phyloP scores from a whole-genome alignment of 2,113 vertebrate species.

The Apeltes quadracus region DNA sequence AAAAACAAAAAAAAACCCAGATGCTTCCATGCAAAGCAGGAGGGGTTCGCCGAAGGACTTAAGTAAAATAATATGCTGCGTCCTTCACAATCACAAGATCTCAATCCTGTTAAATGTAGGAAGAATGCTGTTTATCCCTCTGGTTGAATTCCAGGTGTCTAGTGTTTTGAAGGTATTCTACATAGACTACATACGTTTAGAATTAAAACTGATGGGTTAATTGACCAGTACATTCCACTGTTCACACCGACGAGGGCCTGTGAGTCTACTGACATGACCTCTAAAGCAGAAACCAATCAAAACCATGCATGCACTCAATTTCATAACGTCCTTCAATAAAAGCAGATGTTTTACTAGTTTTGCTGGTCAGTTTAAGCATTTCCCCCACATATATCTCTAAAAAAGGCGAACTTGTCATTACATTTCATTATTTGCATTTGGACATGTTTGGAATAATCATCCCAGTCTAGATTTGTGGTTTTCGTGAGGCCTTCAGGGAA shows the following conservation, averaged over 20 bases:
- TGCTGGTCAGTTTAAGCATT: not conserved
- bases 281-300: not conserved
- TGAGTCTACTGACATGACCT: conserved; percentile 28
- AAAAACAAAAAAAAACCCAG: not conserved
- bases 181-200: not conserved
- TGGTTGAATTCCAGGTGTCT: not conserved
- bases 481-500: conserved; percentile 25
- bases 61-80: not conserved
- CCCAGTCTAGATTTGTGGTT: not conserved
- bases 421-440: conserved; percentile 5
- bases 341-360: not conserved
- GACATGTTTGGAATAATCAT: not conserved
- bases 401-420: not conserved
- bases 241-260: conserved; percentile 10
- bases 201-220: conserved; percentile 8
- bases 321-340: not conserved
- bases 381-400: not conserved
- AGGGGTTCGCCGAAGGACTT: not conserved
- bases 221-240: not conserved
- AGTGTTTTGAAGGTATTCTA: not conserved
- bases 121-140: not conserved
- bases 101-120: not conserved
- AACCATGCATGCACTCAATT: not conserved
- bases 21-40: not conserved
- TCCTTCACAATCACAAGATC: conserved; percentile 1